Evolutionary conservation across 2,797 vertebrate species (phyloP).

Genomic region (Liasis olivaceus): DNA sequence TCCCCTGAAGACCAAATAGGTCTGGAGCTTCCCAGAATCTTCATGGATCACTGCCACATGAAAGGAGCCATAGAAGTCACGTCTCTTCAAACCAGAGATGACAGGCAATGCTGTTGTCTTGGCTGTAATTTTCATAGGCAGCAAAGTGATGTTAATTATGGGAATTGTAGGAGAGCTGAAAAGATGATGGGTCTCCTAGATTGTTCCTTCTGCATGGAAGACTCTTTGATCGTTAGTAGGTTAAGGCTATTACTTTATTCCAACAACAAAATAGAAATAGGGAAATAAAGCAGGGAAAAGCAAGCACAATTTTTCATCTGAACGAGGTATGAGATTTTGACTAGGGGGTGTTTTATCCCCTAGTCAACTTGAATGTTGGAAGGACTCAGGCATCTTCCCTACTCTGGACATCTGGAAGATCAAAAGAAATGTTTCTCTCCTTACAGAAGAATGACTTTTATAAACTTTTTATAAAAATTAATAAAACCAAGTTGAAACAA

Average conservation of each 20-base stretch:
- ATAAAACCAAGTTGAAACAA: background rate
- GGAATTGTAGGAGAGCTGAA: background rate
- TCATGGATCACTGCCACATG: background rate
- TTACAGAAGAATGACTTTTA: background rate
- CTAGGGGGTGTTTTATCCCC: background rate
- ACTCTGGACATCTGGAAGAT: background rate
- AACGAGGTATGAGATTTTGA: background rate
- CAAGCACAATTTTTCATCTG: background rate
- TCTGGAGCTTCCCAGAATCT: background rate
- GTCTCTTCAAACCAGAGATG: background rate
- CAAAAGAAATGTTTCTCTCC: background rate
- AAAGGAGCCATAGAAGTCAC: background rate
- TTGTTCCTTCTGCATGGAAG: background rate
- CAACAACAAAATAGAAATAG: background rate
- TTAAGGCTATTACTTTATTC: background rate
- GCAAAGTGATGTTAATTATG: background rate
- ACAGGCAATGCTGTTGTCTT: background rate
- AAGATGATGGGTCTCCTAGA: background rate
- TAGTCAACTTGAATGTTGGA: background rate
- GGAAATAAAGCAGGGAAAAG: background rate
- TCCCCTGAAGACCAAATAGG: background rate
- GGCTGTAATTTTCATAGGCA: background rate
- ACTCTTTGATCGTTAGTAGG: background rate
- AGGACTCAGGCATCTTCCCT: background rate
- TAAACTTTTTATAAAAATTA: no score